A percentile compares a stretch with the other conserved stretches of the same genome.
phyloP scores from a whole-genome alignment of 2,113 vertebrate species.

The Rynchops niger region DNA sequence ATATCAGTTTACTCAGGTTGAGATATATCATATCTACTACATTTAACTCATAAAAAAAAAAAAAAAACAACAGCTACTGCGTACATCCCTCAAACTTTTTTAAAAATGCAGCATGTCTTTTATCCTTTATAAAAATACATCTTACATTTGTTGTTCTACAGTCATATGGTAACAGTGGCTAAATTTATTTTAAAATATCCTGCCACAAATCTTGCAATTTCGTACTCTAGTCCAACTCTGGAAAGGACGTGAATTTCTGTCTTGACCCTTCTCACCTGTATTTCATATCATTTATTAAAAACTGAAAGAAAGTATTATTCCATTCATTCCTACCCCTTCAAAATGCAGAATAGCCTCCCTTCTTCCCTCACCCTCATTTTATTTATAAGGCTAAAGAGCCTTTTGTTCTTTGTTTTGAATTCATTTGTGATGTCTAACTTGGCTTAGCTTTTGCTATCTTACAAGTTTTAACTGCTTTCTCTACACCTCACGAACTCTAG shows the following conservation, averaged over 20 bases:
- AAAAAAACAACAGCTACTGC: rapidly evolving
- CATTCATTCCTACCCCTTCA: neutral
- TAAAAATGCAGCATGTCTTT: neutral
- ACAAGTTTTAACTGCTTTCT: neutral
- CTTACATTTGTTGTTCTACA: neutral
- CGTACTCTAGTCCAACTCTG: neutral
- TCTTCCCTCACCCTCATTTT: neutral
- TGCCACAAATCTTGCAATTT: neutral
- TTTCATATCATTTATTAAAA: neutral
- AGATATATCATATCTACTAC: neutral
- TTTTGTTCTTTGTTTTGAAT: neutral
- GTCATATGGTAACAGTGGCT: neutral
- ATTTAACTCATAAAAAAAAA: neutral
- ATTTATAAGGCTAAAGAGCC: neutral
- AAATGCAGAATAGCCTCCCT: neutral
- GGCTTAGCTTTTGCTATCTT: neutral
- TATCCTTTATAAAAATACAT: neutral
- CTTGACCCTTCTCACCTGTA: neutral
- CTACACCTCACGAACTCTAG: neutral
- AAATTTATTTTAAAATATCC: neutral
- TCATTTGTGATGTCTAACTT: neutral
- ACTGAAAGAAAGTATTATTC: neutral
- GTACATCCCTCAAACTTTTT: neutral
- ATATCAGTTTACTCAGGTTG: neutral
- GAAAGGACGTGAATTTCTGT: neutral